Percentiles rank a stretch among this genome's conserved stretches.
These are phyloP conservation scores for Octodon degus DNA, from an alignment of 2,113 vertebrate genomes.

Conservation along the genomic window DNA sequence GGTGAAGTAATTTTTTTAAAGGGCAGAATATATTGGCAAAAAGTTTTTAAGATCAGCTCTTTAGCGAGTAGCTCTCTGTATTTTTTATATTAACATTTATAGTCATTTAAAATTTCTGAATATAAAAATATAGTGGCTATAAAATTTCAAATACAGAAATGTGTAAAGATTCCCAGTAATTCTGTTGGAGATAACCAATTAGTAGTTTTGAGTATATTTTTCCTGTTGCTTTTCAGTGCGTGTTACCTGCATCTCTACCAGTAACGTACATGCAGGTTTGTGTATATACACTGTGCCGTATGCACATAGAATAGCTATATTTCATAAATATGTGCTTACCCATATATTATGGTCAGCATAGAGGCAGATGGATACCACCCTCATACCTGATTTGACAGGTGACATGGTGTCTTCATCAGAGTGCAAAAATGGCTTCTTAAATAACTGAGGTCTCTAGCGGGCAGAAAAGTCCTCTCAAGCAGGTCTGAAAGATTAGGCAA, in stretches of 20 bases:
- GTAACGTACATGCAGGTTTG: neutral
- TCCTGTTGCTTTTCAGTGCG: neutral
- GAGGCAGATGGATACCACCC: neutral
- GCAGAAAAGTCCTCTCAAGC: neutral
- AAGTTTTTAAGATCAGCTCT: neutral
- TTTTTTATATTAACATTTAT: neutral
- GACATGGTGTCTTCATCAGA: neutral
- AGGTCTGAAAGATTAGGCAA: neutral
- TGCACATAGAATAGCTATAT: neutral
- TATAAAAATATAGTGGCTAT: neutral
- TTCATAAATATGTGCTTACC: neutral
- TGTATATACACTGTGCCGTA: neutral
- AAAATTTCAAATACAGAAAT: conserved; percentile 12
- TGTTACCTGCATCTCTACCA: neutral
- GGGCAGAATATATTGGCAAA: neutral
- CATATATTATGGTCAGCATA: neutral
- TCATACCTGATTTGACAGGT: neutral
- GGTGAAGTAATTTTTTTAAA: too few relatives aligned
- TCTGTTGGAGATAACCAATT: neutral
- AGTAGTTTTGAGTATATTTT: neutral
- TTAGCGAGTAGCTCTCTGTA: neutral
- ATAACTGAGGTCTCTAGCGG: neutral
- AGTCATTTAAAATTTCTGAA: neutral
- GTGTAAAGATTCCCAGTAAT: neutral
- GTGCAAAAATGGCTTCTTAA: neutral